Evolutionary conservation across 2,113 vertebrate species (phyloP).

Genomic region (Ascaphus truei): DNA sequence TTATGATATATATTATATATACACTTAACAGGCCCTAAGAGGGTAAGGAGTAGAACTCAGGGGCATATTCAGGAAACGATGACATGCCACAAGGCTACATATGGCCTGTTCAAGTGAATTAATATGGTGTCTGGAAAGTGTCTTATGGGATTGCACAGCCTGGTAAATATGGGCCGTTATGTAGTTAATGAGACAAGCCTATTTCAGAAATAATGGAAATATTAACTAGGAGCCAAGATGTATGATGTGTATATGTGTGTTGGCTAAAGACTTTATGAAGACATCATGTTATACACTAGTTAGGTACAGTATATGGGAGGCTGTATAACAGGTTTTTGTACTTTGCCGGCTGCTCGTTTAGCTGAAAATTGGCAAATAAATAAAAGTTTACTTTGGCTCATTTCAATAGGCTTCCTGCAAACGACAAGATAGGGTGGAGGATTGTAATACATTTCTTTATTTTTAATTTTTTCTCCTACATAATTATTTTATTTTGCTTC

Average conservation of each 20-base stretch:
- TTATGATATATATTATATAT: no score
- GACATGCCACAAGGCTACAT: background rate
- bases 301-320: conserved; percentile 2
- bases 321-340: conserved; percentile 13
- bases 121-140: background rate
- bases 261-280: background rate
- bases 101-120: background rate
- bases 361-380: no score
- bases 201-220: background rate
- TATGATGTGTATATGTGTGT: background rate
- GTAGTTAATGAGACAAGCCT: background rate
- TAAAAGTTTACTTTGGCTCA: conserved; percentile 26
- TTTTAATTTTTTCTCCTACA: no score
- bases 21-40: no score
- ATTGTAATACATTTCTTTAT: background rate
- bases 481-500: background rate
- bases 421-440: background rate
- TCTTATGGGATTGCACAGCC: background rate
- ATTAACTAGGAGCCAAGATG: background rate
- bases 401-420: background rate
- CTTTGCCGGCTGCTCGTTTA: no score
- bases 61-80: no score
- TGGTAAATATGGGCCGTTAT: background rate
- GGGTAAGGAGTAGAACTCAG: no score
- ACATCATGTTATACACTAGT: conserved; percentile 1